Evolutionary conservation across 1,140 invertebrate species (phyloP), one percentile per base, ranked within the genome.

Genomic region (Laupala kohalensis): DNA sequence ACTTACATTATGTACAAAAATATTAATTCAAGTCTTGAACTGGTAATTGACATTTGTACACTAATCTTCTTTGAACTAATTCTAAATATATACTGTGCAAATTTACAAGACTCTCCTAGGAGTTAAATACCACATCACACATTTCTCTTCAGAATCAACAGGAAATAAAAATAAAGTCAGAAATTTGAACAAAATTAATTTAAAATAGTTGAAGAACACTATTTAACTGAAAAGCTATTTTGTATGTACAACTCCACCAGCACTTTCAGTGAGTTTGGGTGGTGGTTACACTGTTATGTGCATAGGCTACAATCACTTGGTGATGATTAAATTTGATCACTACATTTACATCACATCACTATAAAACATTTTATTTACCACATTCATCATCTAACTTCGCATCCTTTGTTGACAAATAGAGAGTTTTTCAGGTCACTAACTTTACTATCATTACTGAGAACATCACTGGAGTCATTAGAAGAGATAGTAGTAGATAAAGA

Each of bases 301-400:
- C 71, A 25, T 29, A 69, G 71, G 70, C 37, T 73, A 66, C 69
- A 68, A 75, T 76, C 76, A 76, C 76, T 76, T 76, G 65, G 76
- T 76, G 76, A 76, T 72, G 71, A 71, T 69, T 63, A 65, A 73
- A 73, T 66, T 28, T n/a, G 68, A 69, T 69, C 71, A 69, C 71
- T 74, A 69, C 28, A 70, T 29, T 19, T 64, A 27, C 26, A 70
- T 69, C 27, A 69, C n/a, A 64, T 66, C 62, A 66, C 53, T 62
- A 67, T 62, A 68, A 71, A 53, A 19, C 73, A 69, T 75, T 66
- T 62, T 72, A 67, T 71, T 70, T 76, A 72, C 78, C 78, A 78
- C 77, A 73, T 84, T 86, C 89, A 91, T 92, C 90, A 92, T 87
- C 90, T 92, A 86, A 92, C 90, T 85, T 92, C 89, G 84, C 90